Base-by-base conservation (phyloP, 92 coral and sea anemone species). In the Zoanthus sociatus region DNA sequence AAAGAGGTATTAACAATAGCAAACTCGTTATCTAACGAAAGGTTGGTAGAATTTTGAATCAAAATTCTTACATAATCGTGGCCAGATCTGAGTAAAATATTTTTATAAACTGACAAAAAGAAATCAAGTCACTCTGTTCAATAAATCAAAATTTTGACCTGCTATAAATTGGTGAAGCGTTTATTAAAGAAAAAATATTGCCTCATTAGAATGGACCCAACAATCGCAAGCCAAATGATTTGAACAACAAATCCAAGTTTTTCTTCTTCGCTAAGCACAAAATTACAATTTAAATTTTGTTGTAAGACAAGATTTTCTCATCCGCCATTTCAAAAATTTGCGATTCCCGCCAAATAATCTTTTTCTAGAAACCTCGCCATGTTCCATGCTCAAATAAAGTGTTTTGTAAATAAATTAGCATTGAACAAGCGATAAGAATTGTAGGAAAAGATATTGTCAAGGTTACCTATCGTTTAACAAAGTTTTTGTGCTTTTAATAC, bases 381-480 rank as follows among this genome's bases (percentile, higher is more conserved):
- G 54, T 51, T 54, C 33, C 5, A 30, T 15, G 67, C 68, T 21
- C 46, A 53, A 77, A 31, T 30, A 51, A 77, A 48, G 47, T 77
- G 58, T 26, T 77, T 77, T 77, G 82, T 77, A 77, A 77, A 77
- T 77, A 55, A 54, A 77, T 77, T 54, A 77, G 9, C 31, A 47
- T 15, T 21, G 12, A 77, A 51, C 66, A 18, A n/a, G n/a, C 9
- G 47, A 33, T 77, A 26, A 18, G 64, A 32, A 18, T 21, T 48
- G 61, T 16, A 7, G 44, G 31, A 53, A 6, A 77, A 30, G 26
- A 1, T 54, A 53, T 53, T 18, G 53, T 58, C 42, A 20, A n/a
- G 54, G 32, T 30, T 21, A 76, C 58, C 17, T 26, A 48, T 50
- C 47, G 26, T 14, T 45, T 26, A 11, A 17, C 10, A 17, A 1